These are phyloP conservation scores for Cliona cf. orientalis DNA, from an alignment of 37 sponge, comb jelly and placozoan genomes.

Conservation along the genomic window DNA sequence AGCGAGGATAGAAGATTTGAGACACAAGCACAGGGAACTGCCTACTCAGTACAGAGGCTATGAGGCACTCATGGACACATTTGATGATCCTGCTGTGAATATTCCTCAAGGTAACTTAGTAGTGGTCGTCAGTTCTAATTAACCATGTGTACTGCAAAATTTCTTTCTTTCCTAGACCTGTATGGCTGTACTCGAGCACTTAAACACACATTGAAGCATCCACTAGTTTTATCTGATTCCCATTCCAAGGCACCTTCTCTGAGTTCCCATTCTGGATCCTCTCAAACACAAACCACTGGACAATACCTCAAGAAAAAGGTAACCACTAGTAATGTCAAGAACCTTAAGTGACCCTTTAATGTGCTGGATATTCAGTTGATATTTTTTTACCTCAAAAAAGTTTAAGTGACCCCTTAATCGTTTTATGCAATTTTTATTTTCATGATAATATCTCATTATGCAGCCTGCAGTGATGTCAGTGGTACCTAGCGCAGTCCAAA, in stretches of 20 bases:
- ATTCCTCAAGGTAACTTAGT: slow-evolving; percentile 23
- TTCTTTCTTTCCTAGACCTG: slow-evolving; percentile 39
- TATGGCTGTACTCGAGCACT: slow-evolving; percentile 62
- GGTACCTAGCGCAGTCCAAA: neutral
- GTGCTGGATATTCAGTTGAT: too few species aligned
- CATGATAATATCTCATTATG: too few species aligned
- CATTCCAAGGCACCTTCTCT: neutral
- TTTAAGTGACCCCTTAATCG: too few species aligned
- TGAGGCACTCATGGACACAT: slow-evolving; percentile 61
- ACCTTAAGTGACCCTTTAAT: too few species aligned
- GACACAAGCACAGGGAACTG: slow-evolving; percentile 13
- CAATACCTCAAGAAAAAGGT: slow-evolving; percentile 27
- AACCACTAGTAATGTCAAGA: neutral
- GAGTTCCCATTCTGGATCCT: neutral
- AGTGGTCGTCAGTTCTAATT: neutral
- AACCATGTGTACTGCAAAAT: neutral
- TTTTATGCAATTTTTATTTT: too few species aligned
- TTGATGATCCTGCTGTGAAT: slow-evolving; percentile 2
- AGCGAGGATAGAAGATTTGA: neutral
- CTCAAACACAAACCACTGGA: neutral
- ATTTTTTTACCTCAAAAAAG: too few species aligned
- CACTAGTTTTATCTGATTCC: slow-evolving; percentile 32
- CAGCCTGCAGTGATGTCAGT: too few species aligned
- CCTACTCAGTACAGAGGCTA: slow-evolving; percentile 65
- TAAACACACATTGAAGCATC: slow-evolving; percentile 56